These are phyloP conservation scores for Agrochola lota DNA, from an alignment of 2,888 invertebrate genomes.

Conservation along the genomic window DNA sequence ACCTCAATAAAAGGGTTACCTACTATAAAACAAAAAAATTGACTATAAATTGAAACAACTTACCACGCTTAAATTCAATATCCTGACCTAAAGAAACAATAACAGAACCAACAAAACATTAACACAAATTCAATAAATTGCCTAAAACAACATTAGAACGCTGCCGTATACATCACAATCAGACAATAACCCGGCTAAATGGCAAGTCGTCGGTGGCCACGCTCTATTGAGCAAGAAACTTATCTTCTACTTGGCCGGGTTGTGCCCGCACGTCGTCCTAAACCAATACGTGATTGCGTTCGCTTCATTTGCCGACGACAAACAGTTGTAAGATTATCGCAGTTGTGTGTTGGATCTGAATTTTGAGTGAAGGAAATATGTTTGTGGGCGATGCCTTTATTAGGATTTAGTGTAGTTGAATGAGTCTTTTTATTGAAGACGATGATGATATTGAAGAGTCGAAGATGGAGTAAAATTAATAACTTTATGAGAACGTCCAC, in stretches of 20 bases:
- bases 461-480: background rate
- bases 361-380: conserved; percentile 42
- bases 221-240: conserved; percentile 62
- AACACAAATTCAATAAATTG: conserved; percentile 54
- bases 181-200: conserved; percentile 65
- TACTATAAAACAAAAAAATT: background rate
- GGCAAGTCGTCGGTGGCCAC: conserved; percentile 58
- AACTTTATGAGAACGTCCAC: too few relatives aligned
- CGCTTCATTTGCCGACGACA: conserved; percentile 71
- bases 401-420: conserved; percentile 1
- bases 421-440: background rate
- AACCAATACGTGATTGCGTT: conserved; percentile 72
- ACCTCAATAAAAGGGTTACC: too few relatives aligned
- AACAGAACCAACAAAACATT: conserved; percentile 45
- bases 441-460: background rate
- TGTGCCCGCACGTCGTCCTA: conserved; percentile 69
- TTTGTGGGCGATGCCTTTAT: conserved; percentile 34
- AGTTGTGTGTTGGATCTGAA: conserved; percentile 38
- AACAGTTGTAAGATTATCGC: conserved; percentile 65
- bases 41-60: background rate
- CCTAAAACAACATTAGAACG: conserved; percentile 58
- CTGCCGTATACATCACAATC: conserved; percentile 61
- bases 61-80: conserved; percentile 8
- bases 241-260: conserved; percentile 59
- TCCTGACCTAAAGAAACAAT: conserved; percentile 7